Conservation (phyloP, 2,113 vertebrate species). For the Gymnobelideus leadbeateri region DNA sequence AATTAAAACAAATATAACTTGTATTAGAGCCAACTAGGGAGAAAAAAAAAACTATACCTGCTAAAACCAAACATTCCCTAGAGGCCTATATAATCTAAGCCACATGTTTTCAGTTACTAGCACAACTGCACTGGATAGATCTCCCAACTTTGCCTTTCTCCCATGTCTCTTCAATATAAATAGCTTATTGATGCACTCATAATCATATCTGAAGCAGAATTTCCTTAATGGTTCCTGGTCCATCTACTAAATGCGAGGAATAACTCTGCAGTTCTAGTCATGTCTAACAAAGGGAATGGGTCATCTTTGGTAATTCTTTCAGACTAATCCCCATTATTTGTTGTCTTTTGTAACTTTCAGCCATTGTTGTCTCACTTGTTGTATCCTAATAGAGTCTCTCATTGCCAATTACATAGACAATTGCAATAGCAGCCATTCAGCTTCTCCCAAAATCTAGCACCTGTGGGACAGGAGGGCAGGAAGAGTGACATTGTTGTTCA, state of each 20-base stretch:
- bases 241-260: not conserved
- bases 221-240: not conserved
- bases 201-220: not conserved
- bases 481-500: too few relatives aligned
- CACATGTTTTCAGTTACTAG: not conserved
- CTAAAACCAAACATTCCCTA: too few relatives aligned
- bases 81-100: too few relatives aligned
- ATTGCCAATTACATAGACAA: too few relatives aligned
- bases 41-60: not conserved
- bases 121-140: not conserved
- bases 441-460: too few relatives aligned
- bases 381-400: too few relatives aligned
- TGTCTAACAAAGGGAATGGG: too few relatives aligned
- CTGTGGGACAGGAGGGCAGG: too few relatives aligned
- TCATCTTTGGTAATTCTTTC: too few relatives aligned
- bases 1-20: not conserved
- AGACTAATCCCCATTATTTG: not conserved
- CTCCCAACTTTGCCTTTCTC: not conserved
- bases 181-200: not conserved
- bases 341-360: too few relatives aligned
- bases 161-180: not conserved
- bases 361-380: too few relatives aligned
- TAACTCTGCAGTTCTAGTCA: not conserved
- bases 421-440: too few relatives aligned
- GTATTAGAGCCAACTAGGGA: not conserved